phyloP scores from a whole-genome alignment of 2,113 vertebrate genomes.

The Mustelus asterias region DNA sequence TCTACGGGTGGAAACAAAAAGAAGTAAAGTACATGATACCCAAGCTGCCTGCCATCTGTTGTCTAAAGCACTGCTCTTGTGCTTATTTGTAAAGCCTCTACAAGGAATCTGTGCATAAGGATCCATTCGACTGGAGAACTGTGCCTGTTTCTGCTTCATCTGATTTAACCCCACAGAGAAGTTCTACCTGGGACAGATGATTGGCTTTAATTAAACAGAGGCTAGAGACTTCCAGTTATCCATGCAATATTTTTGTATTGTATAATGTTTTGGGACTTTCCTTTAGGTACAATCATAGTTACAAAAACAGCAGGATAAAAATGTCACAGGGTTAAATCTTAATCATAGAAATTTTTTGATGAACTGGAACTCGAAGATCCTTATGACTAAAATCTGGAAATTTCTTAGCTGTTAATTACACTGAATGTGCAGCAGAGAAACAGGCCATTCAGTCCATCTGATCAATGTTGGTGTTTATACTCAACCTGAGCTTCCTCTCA shows the following conservation, averaged over 20 bases:
- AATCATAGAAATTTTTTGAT: neutral
- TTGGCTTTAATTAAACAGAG: neutral
- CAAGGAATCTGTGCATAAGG: neutral
- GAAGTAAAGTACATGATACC: neutral
- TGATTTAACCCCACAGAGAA: neutral
- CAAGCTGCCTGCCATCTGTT: neutral
- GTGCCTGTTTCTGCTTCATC: neutral
- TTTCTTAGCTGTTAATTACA: neutral
- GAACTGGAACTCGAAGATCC: neutral
- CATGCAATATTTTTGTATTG: neutral
- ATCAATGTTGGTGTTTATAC: neutral
- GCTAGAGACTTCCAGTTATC: neutral
- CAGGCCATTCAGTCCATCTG: neutral
- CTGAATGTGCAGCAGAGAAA: neutral
- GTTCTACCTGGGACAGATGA: neutral
- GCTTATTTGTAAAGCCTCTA: neutral
- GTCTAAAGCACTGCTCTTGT: neutral
- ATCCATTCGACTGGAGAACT: neutral
- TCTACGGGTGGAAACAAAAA: neutral
- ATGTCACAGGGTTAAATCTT: neutral
- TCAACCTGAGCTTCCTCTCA: neutral
- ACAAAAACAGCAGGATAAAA: neutral
- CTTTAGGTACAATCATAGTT: neutral
- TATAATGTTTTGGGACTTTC: neutral
- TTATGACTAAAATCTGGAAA: too few species aligned